Conservation (phyloP, 2,113 vertebrate species). For the Calidris pygmaea region DNA sequence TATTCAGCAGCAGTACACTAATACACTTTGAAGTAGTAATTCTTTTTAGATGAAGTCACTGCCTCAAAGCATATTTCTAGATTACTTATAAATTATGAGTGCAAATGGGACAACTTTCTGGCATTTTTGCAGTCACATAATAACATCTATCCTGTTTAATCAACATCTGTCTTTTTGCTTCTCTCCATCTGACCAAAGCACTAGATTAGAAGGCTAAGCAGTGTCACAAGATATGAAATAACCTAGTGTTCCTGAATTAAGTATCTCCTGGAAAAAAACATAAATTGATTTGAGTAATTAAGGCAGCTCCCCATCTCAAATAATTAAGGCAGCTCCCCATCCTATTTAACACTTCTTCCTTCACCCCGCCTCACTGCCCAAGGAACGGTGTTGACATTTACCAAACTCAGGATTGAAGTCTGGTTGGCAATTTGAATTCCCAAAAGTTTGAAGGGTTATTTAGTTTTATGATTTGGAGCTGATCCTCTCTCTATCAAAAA, state of each 20-base stretch:
- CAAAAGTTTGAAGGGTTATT: conserved; percentile 19
- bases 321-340: neutral
- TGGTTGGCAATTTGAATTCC: conserved; percentile 36
- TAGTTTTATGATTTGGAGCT: conserved; percentile 24
- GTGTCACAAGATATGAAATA: conserved; percentile 4
- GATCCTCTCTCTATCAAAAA: conserved; percentile 6
- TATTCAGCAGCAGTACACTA: neutral
- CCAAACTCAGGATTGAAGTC: neutral
- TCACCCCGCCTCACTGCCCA: neutral
- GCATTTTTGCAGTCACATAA: conserved; percentile 3
- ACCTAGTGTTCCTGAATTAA: neutral
- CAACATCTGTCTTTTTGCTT: conserved; percentile 33
- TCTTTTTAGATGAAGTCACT: conserved; percentile 37
- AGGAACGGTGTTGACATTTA: conserved; percentile 35
- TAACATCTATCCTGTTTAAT: conserved; percentile 2
- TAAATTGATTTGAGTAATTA: neutral
- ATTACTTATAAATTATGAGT: conserved; percentile 41
- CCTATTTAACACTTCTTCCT: conserved; percentile 12
- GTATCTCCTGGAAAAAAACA: neutral
- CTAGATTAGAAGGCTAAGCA: conserved; percentile 5
- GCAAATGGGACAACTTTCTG: conserved; percentile 9
- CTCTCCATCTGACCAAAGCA: neutral
- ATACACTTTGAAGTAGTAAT: conserved; percentile 20
- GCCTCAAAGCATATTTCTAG: conserved; percentile 30
- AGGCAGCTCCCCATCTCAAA: neutral